Base-by-base conservation (phyloP, 2,888 invertebrate genomes). In the Xestia sexstrigata region DNA sequence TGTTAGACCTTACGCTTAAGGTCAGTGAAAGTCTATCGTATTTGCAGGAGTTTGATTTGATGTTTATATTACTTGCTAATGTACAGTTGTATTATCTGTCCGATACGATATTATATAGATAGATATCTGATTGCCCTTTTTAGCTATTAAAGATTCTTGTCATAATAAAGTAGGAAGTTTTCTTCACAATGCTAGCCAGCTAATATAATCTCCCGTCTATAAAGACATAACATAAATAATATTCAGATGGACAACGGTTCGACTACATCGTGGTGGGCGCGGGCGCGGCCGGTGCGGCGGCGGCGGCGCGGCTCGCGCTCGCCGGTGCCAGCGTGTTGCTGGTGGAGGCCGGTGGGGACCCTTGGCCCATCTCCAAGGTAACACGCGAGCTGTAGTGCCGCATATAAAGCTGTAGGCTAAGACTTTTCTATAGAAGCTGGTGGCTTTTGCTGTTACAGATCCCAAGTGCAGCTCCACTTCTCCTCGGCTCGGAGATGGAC, bases 211-310 rank as follows among this genome's bases (percentile, higher is more conserved):
- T 9, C 9, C 6, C 6, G 42, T 62, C 17, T 63, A 0, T 52
- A 35, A 2, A 35, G 35, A 35, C 35, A 35, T 35, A 35, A 35
- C 4, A 35, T 35, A n/a, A n/a, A 35, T 35, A 35, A 35, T 35
- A 35, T 74, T 8, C 83, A 95, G 95, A 94, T 74, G 91, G 91
- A 9, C 90, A 89, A 7, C 72, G 81, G 81, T 97, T 95, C 85
- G 97, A 97, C 81, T 97, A 97, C 90, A 93, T 97, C 47, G 95
- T 97, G 72, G 95, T 97, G 66, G 97, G 97, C 17, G 95, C 94
- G n/a, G 96, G 96, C 30, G 94, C 93, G 0, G 94, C 89, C 0
- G 95, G 95, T 2, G 73, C 90, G 42, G 93, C 90, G 74, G 91
- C 74, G 81, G 95, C 93, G 17, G 91, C 92, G 69, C 88, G 94